Percentiles rank a stretch among this genome's conserved stretches.
Conservation (phyloP, 2,888 invertebrate genomes). For the Molanna angustata region DNA sequence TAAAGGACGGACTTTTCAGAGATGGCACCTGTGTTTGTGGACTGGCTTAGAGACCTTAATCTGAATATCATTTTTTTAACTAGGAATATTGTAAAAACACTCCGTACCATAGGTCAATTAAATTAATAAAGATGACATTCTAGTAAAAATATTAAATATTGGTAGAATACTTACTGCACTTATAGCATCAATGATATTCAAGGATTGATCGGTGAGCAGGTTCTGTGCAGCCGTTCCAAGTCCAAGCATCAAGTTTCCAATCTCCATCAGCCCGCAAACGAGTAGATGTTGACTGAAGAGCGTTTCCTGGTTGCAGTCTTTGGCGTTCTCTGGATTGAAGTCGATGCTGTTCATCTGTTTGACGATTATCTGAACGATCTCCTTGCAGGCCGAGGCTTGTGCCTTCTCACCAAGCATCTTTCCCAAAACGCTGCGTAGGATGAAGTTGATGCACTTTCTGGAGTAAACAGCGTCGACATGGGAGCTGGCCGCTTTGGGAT, state of each 20-base stretch:
- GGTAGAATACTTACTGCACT: slow-evolving; percentile 55
- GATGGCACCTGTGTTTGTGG: no score
- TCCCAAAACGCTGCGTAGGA: slow-evolving; percentile 86
- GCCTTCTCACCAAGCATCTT: slow-evolving; percentile 96
- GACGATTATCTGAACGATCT: slow-evolving; percentile 85
- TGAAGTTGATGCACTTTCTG: slow-evolving; percentile 95
- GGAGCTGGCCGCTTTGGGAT: slow-evolving; percentile 92
- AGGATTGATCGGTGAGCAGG: slow-evolving; percentile 81
- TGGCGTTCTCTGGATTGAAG: slow-evolving; percentile 88
- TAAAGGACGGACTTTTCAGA: no score
- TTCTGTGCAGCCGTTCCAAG: slow-evolving; percentile 94
- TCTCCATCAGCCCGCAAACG: slow-evolving; percentile 92
- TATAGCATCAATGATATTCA: slow-evolving; percentile 64
- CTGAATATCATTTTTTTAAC: no score
- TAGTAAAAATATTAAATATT: no score
- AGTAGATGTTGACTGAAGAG: slow-evolving; percentile 86
- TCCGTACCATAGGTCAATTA: no score
- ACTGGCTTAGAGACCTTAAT: no score
- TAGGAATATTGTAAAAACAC: no score
- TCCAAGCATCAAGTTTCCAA: slow-evolving; percentile 84
- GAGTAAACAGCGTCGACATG: slow-evolving; percentile 98
- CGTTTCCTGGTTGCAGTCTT: slow-evolving; percentile 88
- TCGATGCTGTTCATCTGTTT: slow-evolving; percentile 96
- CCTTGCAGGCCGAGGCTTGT: slow-evolving; percentile 92
- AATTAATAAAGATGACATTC: no score